phyloP scores from a whole-genome alignment of 53 echinoderm and acorn worm species.

The Stichopus horrens region DNA sequence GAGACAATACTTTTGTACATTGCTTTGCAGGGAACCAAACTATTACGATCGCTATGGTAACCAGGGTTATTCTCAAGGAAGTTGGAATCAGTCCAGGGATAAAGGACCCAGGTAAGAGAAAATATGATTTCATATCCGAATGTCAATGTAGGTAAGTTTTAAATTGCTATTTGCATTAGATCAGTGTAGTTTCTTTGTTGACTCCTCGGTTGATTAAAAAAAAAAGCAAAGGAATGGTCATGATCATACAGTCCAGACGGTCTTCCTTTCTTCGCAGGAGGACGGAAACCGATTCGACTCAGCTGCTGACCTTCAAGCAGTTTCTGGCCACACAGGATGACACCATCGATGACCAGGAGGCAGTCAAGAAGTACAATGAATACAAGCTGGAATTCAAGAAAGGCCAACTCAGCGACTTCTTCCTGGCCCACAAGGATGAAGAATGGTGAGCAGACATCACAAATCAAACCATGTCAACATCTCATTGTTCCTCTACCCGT shows the following conservation, averaged over 20 bases:
- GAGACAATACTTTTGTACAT: too few relatives aligned
- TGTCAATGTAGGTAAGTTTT: too few relatives aligned
- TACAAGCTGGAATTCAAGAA: slow-evolving; percentile 96
- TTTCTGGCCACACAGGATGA: slow-evolving; percentile 93
- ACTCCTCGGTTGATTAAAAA: too few relatives aligned
- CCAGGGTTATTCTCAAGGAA: slow-evolving; percentile 68
- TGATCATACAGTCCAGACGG: too few relatives aligned
- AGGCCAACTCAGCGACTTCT: slow-evolving; percentile 96
- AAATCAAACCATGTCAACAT: background rate
- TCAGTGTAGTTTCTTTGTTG: too few relatives aligned
- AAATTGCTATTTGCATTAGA: too few relatives aligned
- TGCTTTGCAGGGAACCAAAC: slow-evolving; percentile 50
- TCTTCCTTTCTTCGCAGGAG: background rate
- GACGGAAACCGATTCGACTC: slow-evolving; percentile 33
- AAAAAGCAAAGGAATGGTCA: too few relatives aligned
- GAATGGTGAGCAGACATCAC: slow-evolving; percentile 66
- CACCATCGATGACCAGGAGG: slow-evolving; percentile 95
- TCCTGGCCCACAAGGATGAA: slow-evolving; percentile 96
- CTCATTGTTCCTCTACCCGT: background rate
- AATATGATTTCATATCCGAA: too few relatives aligned
- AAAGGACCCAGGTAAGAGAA: slow-evolving; percentile 39
- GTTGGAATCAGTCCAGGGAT: slow-evolving; percentile 54
- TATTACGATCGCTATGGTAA: slow-evolving; percentile 73
- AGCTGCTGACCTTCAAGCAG: slow-evolving; percentile 96
- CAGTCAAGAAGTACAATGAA: slow-evolving; percentile 95